phyloP scores from a whole-genome alignment of 2,888 invertebrate genomes.

The Phlogophora meticulosa region DNA sequence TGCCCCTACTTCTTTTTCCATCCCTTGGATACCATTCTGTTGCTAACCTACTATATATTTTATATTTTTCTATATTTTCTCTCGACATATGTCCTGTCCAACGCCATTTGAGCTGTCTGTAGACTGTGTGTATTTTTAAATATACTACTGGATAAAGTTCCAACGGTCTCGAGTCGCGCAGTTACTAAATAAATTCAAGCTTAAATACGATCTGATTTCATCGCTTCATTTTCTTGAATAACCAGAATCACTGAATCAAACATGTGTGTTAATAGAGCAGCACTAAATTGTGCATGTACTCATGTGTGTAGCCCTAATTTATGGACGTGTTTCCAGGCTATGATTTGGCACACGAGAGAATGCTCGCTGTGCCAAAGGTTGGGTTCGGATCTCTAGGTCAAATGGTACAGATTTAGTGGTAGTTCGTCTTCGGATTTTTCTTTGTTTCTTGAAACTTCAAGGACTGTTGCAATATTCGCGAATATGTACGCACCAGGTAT shows the following conservation, averaged over 20 bases:
- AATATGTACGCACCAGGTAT: no score
- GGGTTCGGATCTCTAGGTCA: conserved; percentile 30
- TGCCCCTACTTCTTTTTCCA: no score
- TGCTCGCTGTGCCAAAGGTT: conserved; percentile 47
- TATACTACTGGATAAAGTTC: no score
- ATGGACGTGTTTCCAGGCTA: conserved; percentile 50
- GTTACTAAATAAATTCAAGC: conserved; percentile 4
- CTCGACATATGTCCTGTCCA: no score
- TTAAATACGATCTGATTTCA: conserved; percentile 7
- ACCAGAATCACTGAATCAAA: conserved; percentile 39
- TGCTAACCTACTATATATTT: no score
- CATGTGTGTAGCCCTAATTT: conserved; percentile 52
- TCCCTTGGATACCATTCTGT: no score
- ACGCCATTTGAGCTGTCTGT: no score
- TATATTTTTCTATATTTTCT: no score
- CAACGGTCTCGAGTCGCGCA: no score
- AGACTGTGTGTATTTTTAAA: no score
- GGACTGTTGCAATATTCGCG: no score
- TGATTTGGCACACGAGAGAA: conserved; percentile 54
- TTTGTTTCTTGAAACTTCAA: no score
- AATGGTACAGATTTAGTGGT: conserved; percentile 16
- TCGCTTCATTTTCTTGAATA: conserved; percentile 18
- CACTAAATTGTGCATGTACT: conserved; percentile 57
- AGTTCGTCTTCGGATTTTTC: neutral
- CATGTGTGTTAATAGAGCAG: conserved; percentile 52